Evolutionary conservation across 2,797 vertebrate species (phyloP), one percentile per base, ranked within the genome.

Genomic region (Sebastes vulpes): DNA sequence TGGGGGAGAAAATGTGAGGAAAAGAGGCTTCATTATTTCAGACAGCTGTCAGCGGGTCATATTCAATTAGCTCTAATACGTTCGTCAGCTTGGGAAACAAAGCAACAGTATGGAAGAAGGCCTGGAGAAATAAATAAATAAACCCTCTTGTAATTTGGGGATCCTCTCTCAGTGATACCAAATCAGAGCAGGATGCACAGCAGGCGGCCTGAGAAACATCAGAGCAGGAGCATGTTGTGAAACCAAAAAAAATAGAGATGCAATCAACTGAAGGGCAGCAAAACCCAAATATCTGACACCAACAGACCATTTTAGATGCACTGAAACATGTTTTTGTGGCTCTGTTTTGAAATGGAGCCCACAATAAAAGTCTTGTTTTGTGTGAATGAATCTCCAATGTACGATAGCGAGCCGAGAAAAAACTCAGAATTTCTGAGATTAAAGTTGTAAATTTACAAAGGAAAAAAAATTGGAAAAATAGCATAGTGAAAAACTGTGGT

Each of bases 11-110:
- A 86, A 88, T 81, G 82, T 54, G 70, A 85, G 84, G 84, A 71
- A 87, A 88, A 87, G 84, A 91, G 91, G 89, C 82, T 91, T 93
- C 88, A 93, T 94, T 93, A 93, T 90, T 90, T 88, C 85, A 87
- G 89, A 83, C 87, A 77, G 86, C 90, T 90, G 89, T 89, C 89
- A 86, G 83, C 11, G 64, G 79, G 79, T 80, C 89, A 59, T 35
- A 52, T 83, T 90, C 89, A 91, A 89, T 94, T 90, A 92, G 83
- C 81, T 70, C 42, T 87, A 86, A 91, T 91, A 88, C 57, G 71
- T 82, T 72, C 87, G 89, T 87, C 89, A 74, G 86, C 72, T 83
- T 72, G 79, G 82, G 26, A 87, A 87, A 89, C 82, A 91, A 85
- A 83, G 80, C 77, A 86, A 65, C 72, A 23, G 75, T 59, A 35